phyloP scores from a whole-genome alignment of 2,113 vertebrate genomes.

The Chascanopsetta lugubris region DNA sequence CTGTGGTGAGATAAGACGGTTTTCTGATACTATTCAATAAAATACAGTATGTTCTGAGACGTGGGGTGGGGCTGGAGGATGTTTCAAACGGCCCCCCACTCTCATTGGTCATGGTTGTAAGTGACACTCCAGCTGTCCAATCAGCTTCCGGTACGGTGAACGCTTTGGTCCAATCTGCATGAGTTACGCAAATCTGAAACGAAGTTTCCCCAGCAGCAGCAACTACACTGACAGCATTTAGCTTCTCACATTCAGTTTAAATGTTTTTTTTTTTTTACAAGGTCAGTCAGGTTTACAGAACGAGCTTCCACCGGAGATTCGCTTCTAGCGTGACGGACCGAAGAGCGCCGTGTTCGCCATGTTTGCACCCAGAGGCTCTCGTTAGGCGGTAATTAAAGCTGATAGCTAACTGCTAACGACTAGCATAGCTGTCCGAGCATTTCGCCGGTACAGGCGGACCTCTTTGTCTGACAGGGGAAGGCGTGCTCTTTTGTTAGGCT shows the following conservation, averaged over 20 bases:
- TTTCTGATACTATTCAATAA: neutral
- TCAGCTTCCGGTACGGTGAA: conserved; percentile 27
- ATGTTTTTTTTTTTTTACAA: conserved; percentile 27
- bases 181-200: conserved; percentile 60
- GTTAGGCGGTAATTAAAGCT: conserved; percentile 61
- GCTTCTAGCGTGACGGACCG: neutral
- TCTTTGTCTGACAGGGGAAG: conserved; percentile 84
- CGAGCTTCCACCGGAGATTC: neutral
- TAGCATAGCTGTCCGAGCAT: conserved; percentile 60
- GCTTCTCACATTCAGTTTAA: conserved; percentile 38
- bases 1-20: neutral
- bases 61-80: neutral
- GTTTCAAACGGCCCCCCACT: neutral
- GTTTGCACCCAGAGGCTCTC: conserved; percentile 47
- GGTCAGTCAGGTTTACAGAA: neutral
- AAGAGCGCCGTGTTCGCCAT: conserved; percentile 35
- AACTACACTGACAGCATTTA: conserved; percentile 31
- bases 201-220: conserved; percentile 62
- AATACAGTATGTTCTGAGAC: neutral
- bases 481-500: conserved; percentile 84
- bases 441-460: conserved; percentile 78
- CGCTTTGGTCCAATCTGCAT: conserved; percentile 36
- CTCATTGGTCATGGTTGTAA: conserved; percentile 49
- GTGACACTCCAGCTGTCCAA: conserved; percentile 36
- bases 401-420: conserved; percentile 63